phyloP scores from a whole-genome alignment of 2,888 invertebrate species.

The Gymnocheta viridis region DNA sequence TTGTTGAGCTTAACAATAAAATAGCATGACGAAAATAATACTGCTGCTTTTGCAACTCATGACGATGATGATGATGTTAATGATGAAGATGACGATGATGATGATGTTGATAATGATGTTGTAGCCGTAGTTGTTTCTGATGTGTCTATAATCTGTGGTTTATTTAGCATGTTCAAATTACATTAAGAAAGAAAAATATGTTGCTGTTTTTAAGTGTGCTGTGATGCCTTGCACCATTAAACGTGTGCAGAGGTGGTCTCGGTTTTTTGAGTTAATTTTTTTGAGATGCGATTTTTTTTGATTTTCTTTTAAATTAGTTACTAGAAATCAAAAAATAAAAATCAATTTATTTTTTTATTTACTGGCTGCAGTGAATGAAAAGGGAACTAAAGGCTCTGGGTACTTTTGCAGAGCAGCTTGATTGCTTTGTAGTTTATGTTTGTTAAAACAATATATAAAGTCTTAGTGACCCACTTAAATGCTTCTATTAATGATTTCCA shows the following conservation, averaged over 20 bases:
- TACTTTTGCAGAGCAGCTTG: too few relatives aligned
- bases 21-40: background rate
- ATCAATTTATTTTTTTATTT: too few relatives aligned
- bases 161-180: conserved; percentile 48
- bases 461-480: background rate
- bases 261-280: background rate
- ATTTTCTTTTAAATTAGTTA: background rate
- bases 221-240: background rate
- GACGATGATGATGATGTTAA: background rate
- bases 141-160: conserved; percentile 50
- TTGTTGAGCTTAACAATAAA: conserved; percentile 10
- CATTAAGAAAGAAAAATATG: conserved; percentile 20
- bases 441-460: background rate
- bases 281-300: background rate
- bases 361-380: too few relatives aligned
- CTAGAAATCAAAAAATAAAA: too few relatives aligned
- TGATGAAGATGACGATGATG: background rate
- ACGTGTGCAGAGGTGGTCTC: background rate
- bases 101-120: too few relatives aligned
- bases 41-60: background rate
- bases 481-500: background rate
- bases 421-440: too few relatives aligned
- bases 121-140: background rate
- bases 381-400: too few relatives aligned
- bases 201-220: background rate